Percentiles rank a stretch among this genome's conserved stretches.
Conservation (phyloP, 2,888 invertebrate genomes). For the Mystacides longicornis region DNA sequence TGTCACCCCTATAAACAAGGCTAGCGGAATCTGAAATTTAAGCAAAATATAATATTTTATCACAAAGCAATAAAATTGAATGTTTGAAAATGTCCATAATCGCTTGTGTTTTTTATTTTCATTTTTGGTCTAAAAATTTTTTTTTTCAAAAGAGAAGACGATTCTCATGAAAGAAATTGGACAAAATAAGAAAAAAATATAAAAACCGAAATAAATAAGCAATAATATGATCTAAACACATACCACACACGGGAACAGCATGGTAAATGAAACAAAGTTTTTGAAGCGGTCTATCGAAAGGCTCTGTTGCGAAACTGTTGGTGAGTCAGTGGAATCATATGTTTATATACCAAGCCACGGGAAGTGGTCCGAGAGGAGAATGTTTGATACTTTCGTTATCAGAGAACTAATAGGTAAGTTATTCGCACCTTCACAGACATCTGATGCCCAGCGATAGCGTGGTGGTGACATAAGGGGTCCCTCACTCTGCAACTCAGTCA, state of each 20-base stretch:
- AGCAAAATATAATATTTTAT: background rate
- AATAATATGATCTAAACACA: too few relatives aligned
- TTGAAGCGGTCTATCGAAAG: slow-evolving; percentile 19
- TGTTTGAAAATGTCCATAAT: too few relatives aligned
- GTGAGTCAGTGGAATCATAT: slow-evolving; percentile 13
- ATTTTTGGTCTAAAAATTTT: too few relatives aligned
- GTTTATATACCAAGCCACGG: slow-evolving; percentile 21
- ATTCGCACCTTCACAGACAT: too few relatives aligned
- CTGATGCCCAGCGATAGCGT: too few relatives aligned
- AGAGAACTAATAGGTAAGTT: too few relatives aligned
- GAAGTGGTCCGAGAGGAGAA: slow-evolving; percentile 15
- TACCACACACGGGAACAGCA: too few relatives aligned
- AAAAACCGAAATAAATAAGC: too few relatives aligned
- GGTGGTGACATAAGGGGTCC: too few relatives aligned
- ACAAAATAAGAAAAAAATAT: too few relatives aligned
- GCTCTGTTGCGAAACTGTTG: slow-evolving; percentile 25
- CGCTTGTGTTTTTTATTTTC: background rate
- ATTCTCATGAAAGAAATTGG: background rate
- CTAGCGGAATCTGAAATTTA: slow-evolving; percentile 3
- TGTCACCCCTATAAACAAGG: slow-evolving; percentile 6
- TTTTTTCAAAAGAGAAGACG: slow-evolving; percentile 3
- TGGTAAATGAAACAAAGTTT: slow-evolving; percentile 14
- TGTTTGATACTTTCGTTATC: slow-evolving; percentile 22
- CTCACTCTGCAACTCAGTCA: too few relatives aligned
- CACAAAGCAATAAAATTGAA: background rate